Base-by-base conservation (phyloP, 2,113 vertebrate genomes). In the Hylia prasina region DNA sequence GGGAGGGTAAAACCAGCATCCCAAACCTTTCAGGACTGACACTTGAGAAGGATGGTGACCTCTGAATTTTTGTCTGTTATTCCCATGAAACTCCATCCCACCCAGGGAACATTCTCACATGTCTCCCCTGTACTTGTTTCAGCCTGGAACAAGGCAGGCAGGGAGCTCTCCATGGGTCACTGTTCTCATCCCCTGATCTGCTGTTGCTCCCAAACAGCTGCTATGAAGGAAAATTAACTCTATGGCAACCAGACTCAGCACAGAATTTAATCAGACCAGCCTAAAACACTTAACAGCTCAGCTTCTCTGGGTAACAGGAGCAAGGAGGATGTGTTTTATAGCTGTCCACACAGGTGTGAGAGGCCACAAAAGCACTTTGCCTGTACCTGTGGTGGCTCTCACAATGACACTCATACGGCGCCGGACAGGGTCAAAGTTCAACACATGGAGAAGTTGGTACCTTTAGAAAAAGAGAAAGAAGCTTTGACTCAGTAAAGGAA, bases 391-490 rank as follows among this genome's bases (percentile, higher is more conserved):
- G 77, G 66, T 97, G 71, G 97, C 98, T 97, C 97, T 98, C 84
- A 99, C 99, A 71, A 99, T 99, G 42, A 99, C 99, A 53, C 99
- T 99, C 99, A 99, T 99, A n/a, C 99, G 97, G 75, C 99, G 98
- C 68, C 99, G 98, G 54, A 99, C 98, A 3, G 99, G 98, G 97
- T 99, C 99, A 61, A 99, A 99, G 97, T 99, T 98, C 96, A 99
- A 91, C 82, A 99, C 98, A 2, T 99, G 99, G 68, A 99, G 99
- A 91, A 99, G 98, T 3, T 99, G 98, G 50, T 99, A 99, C 91
- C 99, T 99, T 96, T 3, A 63, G 81, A 31, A 61, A 53, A 94
- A 40, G 57, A 23, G 54, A 18, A 31, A 30, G 56, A 33, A 65
- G 18, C 35, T 76, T 35, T 65, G 51, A 16, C 27, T 84, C 48